Percentiles rank a stretch among this genome's conserved stretches.
Conservation (phyloP, 2,113 vertebrate species). For the Taxidea taxus region DNA sequence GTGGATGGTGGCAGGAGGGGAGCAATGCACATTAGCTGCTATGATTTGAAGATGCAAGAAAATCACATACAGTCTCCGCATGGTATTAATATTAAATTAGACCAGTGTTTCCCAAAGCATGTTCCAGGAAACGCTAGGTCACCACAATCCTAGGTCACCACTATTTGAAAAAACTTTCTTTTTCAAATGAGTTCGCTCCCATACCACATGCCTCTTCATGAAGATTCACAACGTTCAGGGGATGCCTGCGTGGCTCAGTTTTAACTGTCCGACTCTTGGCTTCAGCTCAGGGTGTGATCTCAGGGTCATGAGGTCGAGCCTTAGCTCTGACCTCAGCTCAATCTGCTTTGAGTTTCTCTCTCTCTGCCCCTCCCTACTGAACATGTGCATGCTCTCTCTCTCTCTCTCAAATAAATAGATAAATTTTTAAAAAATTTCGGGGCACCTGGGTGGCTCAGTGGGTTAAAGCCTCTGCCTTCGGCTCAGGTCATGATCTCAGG, state of each 20-base stretch:
- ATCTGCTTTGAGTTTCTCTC: background rate
- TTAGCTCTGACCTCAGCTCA: background rate
- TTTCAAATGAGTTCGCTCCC: background rate
- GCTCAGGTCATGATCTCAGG: too few relatives aligned
- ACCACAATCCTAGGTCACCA: background rate
- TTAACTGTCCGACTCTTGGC: background rate
- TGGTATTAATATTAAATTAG: background rate
- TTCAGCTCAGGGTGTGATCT: background rate
- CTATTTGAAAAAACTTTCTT: background rate
- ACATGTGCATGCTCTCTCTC: accelerated
- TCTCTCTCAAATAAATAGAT: background rate
- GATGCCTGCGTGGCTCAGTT: background rate
- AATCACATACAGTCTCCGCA: background rate
- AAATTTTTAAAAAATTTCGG: too few relatives aligned
- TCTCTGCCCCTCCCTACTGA: background rate
- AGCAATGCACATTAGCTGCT: background rate
- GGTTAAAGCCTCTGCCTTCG: too few relatives aligned
- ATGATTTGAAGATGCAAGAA: background rate
- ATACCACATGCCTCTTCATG: background rate
- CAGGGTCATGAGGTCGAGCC: background rate
- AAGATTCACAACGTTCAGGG: background rate
- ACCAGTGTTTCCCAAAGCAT: background rate
- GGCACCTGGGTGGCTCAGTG: too few relatives aligned
- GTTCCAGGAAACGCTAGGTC: background rate
- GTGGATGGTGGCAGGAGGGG: background rate